phyloP scores from a whole-genome alignment of 2,888 invertebrate genomes.

The Andrena bucephala region DNA sequence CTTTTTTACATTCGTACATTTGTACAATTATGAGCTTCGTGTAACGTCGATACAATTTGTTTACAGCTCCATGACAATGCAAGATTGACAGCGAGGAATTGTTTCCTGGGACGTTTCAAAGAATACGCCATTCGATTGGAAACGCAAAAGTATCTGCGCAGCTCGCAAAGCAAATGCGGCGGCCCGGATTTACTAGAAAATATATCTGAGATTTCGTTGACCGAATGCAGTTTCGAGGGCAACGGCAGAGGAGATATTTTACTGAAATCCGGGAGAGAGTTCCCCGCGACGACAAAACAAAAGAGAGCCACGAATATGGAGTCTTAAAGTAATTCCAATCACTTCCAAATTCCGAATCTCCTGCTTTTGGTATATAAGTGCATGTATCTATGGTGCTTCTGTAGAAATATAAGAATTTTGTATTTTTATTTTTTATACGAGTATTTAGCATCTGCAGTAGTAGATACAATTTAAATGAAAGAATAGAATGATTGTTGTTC shows the following conservation, averaged over 20 bases:
- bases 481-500: background rate
- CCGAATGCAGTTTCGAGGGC: constrained; percentile 78
- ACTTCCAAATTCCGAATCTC: constrained; percentile 1
- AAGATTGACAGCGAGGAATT: constrained; percentile 80
- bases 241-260: constrained; percentile 78
- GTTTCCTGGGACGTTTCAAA: constrained; percentile 84
- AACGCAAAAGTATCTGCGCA: constrained; percentile 80
- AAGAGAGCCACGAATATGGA: constrained; percentile 57
- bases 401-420: constrained; percentile 41
- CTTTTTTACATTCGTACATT: background rate
- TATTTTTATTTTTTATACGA: constrained; percentile 34
- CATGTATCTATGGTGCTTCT: constrained; percentile 34
- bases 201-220: constrained; percentile 73
- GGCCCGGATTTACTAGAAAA: constrained; percentile 73
- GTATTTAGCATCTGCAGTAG: constrained; percentile 3
- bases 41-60: background rate
- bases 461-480: background rate
- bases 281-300: constrained; percentile 69
- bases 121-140: constrained; percentile 86
- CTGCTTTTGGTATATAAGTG: constrained; percentile 18
- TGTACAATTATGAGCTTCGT: background rate
- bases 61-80: constrained; percentile 85
- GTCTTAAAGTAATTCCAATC: constrained; percentile 61
- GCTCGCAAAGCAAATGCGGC: constrained; percentile 73
- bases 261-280: constrained; percentile 69